Evolutionary conservation across 2,888 invertebrate genomes (phyloP).

Genomic region (Autographa gamma): DNA sequence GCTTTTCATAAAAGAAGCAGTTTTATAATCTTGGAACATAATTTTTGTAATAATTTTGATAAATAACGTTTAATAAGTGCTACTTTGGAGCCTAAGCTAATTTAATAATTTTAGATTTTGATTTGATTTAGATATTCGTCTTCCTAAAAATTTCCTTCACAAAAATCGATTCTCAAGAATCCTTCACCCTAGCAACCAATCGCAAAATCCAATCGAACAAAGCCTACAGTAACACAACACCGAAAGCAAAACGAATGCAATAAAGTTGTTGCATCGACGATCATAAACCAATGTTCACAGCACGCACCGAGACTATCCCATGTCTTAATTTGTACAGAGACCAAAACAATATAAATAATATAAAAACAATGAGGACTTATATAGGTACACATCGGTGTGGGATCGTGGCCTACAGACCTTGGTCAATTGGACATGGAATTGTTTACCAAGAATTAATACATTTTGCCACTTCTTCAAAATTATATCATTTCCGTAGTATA

Average conservation of each 20-base stretch:
- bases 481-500: no score
- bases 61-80: no score
- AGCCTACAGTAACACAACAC: slow-evolving; percentile 38
- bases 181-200: slow-evolving; percentile 16
- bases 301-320: slow-evolving; percentile 67
- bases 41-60: no score
- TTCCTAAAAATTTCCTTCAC: not conserved
- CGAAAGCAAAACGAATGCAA: slow-evolving; percentile 51
- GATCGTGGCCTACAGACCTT: slow-evolving; percentile 53
- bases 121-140: no score
- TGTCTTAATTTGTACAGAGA: slow-evolving; percentile 83
- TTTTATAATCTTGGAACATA: no score
- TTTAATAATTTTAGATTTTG: no score
- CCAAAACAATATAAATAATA: slow-evolving; percentile 79
- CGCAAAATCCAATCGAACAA: slow-evolving; percentile 31
- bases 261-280: slow-evolving; percentile 53
- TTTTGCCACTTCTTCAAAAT: no score
- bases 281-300: slow-evolving; percentile 64
- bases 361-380: slow-evolving; percentile 79
- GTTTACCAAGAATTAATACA: not conserved
- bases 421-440: slow-evolving; percentile 28
- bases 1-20: no score
- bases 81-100: no score
- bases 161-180: not conserved
- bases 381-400: slow-evolving; percentile 72